Evolutionary conservation across 1,140 invertebrate genomes (phyloP), one percentile per base, ranked within the genome.

Genomic region (Aphelenchoides fujianensis): DNA sequence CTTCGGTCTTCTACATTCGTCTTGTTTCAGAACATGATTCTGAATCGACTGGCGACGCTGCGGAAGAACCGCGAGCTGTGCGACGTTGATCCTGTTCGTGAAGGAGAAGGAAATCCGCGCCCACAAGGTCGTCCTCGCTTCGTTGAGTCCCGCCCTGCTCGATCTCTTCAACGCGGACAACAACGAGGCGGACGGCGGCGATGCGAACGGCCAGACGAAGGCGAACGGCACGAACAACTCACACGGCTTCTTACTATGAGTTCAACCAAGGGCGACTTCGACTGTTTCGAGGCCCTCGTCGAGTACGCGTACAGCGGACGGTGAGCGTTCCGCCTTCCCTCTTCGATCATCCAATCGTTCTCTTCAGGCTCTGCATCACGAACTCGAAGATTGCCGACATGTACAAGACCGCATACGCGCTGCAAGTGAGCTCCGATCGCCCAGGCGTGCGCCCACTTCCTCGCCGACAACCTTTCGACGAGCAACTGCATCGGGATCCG

Each of bases 221-320:
- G 34, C 63, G 19, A 52, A 30, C 54, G 64, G 23, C n/a, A 9
- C 55, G 23, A 74, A 28, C 27, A 53, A 36, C 30, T 12, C 41
- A 28, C 31, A 31, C 16, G 64, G 62, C 61, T 27, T 71, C 72
- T 64, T 71, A 87, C 19, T 90, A 89, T 82, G 89, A 90, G 80
- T 82, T 92, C 35, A 78, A 83, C 69, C 89, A 88, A 79, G 89
- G 88, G n/a, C n/a, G 88, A 89, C 34, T 88, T 90, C 75, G 89
- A 90, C 74, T 89, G 91, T 52, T 86, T 93, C 77, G 88, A 90
- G 71, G 89, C 88, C 69, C 86, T 93, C 3, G 88, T 93, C 31
- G 89, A 92, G 82, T 93, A 91, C 85, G 90, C 90, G 32, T 93
- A 93, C 85, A 92, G 91, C 57, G 53, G 34, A 23, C 37, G 41